phyloP scores from a whole-genome alignment of 2,888 invertebrate species.

The Drosophila melanosoma region DNA sequence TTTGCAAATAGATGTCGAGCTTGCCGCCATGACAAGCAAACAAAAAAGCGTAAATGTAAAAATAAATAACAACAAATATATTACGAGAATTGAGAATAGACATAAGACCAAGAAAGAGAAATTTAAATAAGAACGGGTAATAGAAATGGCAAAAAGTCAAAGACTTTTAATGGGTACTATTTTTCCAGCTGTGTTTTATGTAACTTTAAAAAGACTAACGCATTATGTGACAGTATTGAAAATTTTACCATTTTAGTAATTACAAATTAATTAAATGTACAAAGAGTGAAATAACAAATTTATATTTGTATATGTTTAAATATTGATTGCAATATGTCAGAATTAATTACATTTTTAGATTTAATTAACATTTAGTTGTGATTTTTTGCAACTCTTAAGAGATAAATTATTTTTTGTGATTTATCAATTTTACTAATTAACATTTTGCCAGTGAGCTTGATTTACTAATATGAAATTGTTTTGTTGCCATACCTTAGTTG shows the following conservation, averaged over 20 bases:
- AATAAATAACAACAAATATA: slow-evolving; percentile 64
- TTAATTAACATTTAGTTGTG: background rate
- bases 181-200: background rate
- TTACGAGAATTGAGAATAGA: slow-evolving; percentile 34
- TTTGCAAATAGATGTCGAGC: slow-evolving; percentile 47
- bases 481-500: background rate
- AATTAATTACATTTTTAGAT: too few relatives aligned
- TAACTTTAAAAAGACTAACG: background rate
- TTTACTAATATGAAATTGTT: too few relatives aligned
- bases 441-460: background rate
- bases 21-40: slow-evolving; percentile 37
- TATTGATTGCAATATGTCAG: background rate
- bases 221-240: background rate
- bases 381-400: background rate
- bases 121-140: background rate
- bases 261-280: background rate
- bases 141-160: slow-evolving; percentile 22
- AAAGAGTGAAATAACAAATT: background rate
- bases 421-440: accelerated
- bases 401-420: background rate
- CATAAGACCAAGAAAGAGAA: slow-evolving; percentile 11
- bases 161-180: slow-evolving; percentile 30
- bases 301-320: background rate
- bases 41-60: slow-evolving; percentile 64
- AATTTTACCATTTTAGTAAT: background rate